phyloP scores from a whole-genome alignment of 2,888 invertebrate species.

The Glyphotaelius pellucidus region DNA sequence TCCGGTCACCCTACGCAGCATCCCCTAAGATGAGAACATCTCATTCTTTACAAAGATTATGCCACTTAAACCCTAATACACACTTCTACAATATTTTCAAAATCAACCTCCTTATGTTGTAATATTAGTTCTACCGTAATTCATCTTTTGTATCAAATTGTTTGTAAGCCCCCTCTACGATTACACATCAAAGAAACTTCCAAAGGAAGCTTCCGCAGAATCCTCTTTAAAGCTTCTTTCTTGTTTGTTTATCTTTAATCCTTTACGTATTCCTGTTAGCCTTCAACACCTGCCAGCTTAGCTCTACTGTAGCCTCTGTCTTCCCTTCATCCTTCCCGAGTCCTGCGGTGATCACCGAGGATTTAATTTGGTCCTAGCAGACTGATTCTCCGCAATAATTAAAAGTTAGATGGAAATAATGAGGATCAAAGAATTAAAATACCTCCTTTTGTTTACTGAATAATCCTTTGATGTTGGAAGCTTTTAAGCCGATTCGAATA shows the following conservation, averaged over 20 bases:
- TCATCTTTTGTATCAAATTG: background rate
- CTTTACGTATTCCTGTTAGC: background rate
- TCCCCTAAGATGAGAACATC: no score
- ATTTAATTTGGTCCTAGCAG: background rate
- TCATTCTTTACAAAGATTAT: no score
- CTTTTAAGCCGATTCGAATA: background rate
- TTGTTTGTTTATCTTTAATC: background rate
- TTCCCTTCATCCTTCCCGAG: background rate
- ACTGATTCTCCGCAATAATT: background rate
- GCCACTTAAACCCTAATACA: no score
- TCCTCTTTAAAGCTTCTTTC: conserved; percentile 2
- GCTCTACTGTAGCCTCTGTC: background rate
- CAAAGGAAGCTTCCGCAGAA: background rate
- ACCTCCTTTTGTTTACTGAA: background rate
- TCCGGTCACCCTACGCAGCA: no score
- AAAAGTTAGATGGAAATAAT: background rate
- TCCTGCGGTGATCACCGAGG: background rate
- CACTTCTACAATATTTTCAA: no score
- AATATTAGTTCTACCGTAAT: background rate
- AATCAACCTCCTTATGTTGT: no score
- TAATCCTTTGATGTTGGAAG: background rate
- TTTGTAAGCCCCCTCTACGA: background rate
- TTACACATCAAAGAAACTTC: background rate
- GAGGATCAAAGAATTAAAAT: background rate
- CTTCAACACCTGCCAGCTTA: conserved; percentile 2